Base-by-base conservation (phyloP, 1,140 invertebrate species). In the Cherax destructor region DNA sequence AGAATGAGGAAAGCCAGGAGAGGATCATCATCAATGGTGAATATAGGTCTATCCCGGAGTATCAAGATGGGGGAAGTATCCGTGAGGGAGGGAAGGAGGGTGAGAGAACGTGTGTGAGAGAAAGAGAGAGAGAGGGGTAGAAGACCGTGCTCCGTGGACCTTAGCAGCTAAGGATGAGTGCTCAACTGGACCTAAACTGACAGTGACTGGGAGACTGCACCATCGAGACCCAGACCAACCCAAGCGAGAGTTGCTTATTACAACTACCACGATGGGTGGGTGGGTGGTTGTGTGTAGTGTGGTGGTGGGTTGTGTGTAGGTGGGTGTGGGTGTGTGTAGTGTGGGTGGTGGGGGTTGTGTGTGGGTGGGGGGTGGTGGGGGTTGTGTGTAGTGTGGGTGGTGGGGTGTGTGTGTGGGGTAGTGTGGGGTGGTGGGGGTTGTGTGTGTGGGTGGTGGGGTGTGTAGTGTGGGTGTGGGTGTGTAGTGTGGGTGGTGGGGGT, bases 161-260 rank as follows among this genome's bases (percentile, higher is more conserved):
- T 79, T 88, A 78, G 79, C 86, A 88, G 86, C 69, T 88, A 88
- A 72, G 78, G 86, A 88, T 81, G 86, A 88, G 77, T 88, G 86
- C 77, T 88, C 86, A 88, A 72, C 78, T 88, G 86, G 78, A 80
- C 77, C 86, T 88, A 81, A 88, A 88, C 86, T 88, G 86, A 80
- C 78, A 21, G 86, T 65, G n/a, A 69, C 86, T 21, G 13, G 16
- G 16, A 9, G 61, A 16, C 18, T 0, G 61, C 13, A 65, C 61
- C 86, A 5, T 11, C 86, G 56, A 56, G 24, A 65, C 86, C 61
- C 77, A 88, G 61, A 80, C 77, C 61, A 88, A 88, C 78, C 77
- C 61, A 59, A 77, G 86, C 21, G 61, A n/a, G 69, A 88, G 86
- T 56, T 65, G 86, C 86, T 80, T 80, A 81, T 88, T 59, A 79